phyloP scores from a whole-genome alignment of 2,113 vertebrate species.

The Oostethus manadensis region DNA sequence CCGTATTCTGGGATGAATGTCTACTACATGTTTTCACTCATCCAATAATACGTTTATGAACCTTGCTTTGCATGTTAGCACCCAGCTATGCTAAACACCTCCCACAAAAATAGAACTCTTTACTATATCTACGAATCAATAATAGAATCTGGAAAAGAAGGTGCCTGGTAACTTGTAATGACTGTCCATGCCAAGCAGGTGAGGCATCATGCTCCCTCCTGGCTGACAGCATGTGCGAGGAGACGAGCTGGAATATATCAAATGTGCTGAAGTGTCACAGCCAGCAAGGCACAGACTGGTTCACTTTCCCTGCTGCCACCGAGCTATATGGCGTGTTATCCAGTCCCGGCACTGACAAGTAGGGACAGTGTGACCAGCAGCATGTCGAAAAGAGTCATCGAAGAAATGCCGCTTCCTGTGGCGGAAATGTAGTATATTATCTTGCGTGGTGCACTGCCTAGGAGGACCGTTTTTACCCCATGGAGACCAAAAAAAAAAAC shows the following conservation, averaged over 20 bases:
- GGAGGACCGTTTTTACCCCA: background rate
- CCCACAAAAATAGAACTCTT: no score
- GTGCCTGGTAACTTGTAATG: slow-evolving; percentile 2
- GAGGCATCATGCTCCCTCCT: slow-evolving; percentile 19
- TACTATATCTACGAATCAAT: no score
- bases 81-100: no score
- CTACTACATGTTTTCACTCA: no score
- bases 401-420: slow-evolving; percentile 6
- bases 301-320: slow-evolving; percentile 29
- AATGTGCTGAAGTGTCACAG: slow-evolving; percentile 29
- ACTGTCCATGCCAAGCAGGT: slow-evolving; percentile 13
- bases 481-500: slow-evolving; percentile 24
- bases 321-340: slow-evolving; percentile 14
- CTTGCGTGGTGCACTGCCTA: background rate
- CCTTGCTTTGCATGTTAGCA: no score
- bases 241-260: slow-evolving; percentile 48
- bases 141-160: no score
- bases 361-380: slow-evolving; percentile 33
- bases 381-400: slow-evolving; percentile 34
- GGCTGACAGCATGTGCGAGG: slow-evolving; percentile 25
- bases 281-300: slow-evolving; percentile 30
- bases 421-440: slow-evolving; percentile 20
- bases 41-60: no score
- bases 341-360: slow-evolving; percentile 30
- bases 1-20: no score